Percentiles rank a stretch among this genome's conserved stretches.
Evolutionary conservation across 2,113 vertebrate species (phyloP).

Genomic region (Esox niger): DNA sequence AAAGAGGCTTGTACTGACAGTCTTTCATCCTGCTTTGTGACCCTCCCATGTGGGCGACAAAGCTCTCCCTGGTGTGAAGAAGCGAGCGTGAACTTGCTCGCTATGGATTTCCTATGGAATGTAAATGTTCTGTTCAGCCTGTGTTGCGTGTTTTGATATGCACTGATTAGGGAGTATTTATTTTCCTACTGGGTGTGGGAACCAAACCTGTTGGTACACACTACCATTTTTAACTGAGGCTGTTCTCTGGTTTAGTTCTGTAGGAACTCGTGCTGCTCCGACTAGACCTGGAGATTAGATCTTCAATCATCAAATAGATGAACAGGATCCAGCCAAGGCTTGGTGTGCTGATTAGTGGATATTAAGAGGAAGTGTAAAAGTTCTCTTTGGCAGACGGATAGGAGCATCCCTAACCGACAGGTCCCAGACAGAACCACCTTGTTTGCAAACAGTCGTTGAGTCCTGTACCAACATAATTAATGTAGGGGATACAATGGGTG

Average conservation of each 20-base stretch:
- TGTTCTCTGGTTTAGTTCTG: constrained; percentile 30
- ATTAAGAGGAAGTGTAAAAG: constrained; percentile 15
- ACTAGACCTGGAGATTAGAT: constrained; percentile 25
- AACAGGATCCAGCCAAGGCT: constrained; percentile 26
- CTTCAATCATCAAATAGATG: constrained; percentile 30
- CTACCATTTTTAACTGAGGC: constrained; percentile 47
- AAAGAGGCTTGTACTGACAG: constrained; percentile 55
- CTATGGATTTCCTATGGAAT: constrained; percentile 77
- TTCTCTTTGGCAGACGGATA: neutral
- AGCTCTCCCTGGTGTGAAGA: constrained; percentile 63
- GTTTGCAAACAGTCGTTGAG: neutral
- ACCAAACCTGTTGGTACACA: constrained; percentile 75
- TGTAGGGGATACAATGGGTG: neutral
- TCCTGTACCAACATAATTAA: neutral
- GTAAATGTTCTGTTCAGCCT: constrained; percentile 66
- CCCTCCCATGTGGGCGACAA: constrained; percentile 63
- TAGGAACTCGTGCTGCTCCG: constrained; percentile 43
- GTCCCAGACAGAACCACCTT: neutral
- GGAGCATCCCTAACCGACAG: constrained; percentile 1
- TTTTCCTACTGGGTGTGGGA: constrained; percentile 76
- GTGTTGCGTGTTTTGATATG: constrained; percentile 73
- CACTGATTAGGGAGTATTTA: constrained; percentile 71
- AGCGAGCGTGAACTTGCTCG: constrained; percentile 73
- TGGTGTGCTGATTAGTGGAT: constrained; percentile 26
- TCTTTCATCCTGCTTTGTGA: constrained; percentile 56